A percentile compares a stretch with the other conserved stretches of the same genome.
phyloP scores from a whole-genome alignment of 1,140 invertebrate species.

The Formica exsecta region DNA sequence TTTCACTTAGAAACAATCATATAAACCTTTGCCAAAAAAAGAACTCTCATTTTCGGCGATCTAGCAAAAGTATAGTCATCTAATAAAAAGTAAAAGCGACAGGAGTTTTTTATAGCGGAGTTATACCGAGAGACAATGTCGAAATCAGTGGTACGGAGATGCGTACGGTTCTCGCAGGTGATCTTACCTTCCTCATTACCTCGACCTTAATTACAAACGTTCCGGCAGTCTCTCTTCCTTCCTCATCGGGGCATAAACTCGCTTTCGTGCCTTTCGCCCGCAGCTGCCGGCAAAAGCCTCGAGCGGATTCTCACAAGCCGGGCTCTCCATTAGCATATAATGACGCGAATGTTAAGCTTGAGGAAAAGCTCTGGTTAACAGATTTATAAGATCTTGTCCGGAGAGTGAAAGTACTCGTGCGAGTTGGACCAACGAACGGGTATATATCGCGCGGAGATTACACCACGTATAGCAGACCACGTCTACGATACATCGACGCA shows the following conservation, averaged over 20 bases:
- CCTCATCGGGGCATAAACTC: constrained; percentile 18
- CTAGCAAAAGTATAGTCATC: constrained; percentile 13
- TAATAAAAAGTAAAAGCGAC: constrained; percentile 49
- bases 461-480: background rate
- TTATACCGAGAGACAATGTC: constrained; percentile 40
- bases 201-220: constrained; percentile 66
- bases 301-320: constrained; percentile 26
- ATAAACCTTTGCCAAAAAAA: too few relatives aligned
- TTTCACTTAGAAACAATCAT: too few relatives aligned
- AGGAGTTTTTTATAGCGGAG: background rate
- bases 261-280: constrained; percentile 58
- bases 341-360: constrained; percentile 44
- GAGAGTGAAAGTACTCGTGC: constrained; percentile 69
- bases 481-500: background rate
- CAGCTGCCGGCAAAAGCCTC: constrained; percentile 30
- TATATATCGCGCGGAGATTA: constrained; percentile 33
- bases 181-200: constrained; percentile 61
- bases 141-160: constrained; percentile 40
- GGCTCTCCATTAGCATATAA: constrained; percentile 65
- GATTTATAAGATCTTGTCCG: background rate
- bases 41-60: background rate
- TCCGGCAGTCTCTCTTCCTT: constrained; percentile 49
- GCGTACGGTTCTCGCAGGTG: background rate
- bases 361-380: constrained; percentile 64
- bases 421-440: background rate